These are phyloP conservation scores for Pegoplata infirma DNA, from an alignment of 2,888 invertebrate species.

Conservation along the genomic window DNA sequence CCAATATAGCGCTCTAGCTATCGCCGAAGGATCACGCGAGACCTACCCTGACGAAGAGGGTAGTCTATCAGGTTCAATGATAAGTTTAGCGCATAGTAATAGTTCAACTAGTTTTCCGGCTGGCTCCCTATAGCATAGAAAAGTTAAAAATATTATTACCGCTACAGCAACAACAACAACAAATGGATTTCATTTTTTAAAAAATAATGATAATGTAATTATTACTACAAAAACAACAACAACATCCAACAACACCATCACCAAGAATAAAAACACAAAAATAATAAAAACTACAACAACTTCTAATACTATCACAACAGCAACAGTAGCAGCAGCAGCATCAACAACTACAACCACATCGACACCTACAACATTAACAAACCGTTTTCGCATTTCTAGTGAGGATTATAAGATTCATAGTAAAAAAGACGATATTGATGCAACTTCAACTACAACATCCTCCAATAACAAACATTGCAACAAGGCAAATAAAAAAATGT, in stretches of 20 bases:
- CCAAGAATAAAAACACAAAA: constrained; percentile 30
- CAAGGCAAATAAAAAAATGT: constrained; percentile 58
- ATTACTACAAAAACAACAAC: constrained; percentile 54
- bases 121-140: constrained; percentile 83
- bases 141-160: constrained; percentile 56
- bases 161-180: constrained; percentile 21
- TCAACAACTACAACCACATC: constrained; percentile 33
- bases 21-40: constrained; percentile 94
- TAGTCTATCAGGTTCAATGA: constrained; percentile 95
- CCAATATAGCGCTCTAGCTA: constrained; percentile 90
- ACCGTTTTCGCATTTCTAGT: constrained; percentile 69
- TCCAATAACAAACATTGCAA: constrained; percentile 34
- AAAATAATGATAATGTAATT: constrained; percentile 76
- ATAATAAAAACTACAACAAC: constrained; percentile 47
- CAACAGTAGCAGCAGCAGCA: constrained; percentile 33
- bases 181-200: constrained; percentile 63
- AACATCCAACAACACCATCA: constrained; percentile 48
- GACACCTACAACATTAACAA: constrained; percentile 60
- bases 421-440: constrained; percentile 64
- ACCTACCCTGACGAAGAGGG: constrained; percentile 94
- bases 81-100: constrained; percentile 96
- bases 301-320: constrained; percentile 41
- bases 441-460: constrained; percentile 59
- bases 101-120: constrained; percentile 95
- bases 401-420: constrained; percentile 68